phyloP scores from a whole-genome alignment of 2,113 vertebrate species.

The Apeltes quadracus region DNA sequence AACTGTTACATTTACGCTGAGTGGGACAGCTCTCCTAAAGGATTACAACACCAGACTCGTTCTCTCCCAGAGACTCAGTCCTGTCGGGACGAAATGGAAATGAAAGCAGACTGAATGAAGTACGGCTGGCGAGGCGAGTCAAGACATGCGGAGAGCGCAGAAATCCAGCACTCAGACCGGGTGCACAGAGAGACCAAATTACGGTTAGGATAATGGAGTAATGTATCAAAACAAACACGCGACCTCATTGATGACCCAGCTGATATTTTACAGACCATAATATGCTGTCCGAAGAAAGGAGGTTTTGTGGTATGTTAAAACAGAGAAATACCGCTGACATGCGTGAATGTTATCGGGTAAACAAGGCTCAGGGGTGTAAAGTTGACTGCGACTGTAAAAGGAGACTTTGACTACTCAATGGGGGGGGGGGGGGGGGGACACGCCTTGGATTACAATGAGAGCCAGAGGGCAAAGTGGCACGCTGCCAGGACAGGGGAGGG shows the following conservation, averaged over 20 bases:
- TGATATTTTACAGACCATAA: neutral
- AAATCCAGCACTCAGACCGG: constrained; percentile 42
- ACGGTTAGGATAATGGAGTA: neutral
- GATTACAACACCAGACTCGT: constrained; percentile 5
- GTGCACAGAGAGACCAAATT: constrained; percentile 20
- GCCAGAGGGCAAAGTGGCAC: neutral
- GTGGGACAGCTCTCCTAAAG: constrained; percentile 1
- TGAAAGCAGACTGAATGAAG: constrained; percentile 26
- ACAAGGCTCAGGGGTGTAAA: neutral
- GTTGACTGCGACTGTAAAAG: constrained; percentile 1
- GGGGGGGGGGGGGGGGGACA: neutral
- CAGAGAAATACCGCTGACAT: neutral
- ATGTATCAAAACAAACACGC: neutral
- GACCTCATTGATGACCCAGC: neutral
- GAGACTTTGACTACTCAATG: constrained; percentile 36
- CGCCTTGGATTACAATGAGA: constrained; percentile 38
- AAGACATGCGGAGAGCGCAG: constrained; percentile 27
- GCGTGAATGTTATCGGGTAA: neutral
- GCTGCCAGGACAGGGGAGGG: neutral
- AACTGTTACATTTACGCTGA: constrained; percentile 20
- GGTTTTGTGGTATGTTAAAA: neutral
- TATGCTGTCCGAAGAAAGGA: neutral
- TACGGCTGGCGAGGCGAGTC: constrained; percentile 34
- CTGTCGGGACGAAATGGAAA: constrained; percentile 25
- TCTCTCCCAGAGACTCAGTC: constrained; percentile 21